Evolutionary conservation across 2,797 vertebrate species (phyloP).

Genomic region (Alauda arvensis): DNA sequence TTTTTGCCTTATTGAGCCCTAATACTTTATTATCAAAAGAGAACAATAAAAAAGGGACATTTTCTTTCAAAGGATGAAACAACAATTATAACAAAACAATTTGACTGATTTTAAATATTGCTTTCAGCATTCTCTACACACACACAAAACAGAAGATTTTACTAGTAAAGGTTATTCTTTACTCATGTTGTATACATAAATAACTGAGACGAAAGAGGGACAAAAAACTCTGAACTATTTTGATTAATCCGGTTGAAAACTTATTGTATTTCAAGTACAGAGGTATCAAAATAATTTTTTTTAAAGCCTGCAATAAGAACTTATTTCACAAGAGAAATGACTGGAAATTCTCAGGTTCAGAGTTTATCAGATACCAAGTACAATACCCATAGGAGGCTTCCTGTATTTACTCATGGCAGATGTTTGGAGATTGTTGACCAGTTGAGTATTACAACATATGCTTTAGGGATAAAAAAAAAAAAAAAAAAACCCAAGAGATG

Average conservation of each 20-base stretch:
- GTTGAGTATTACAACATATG: background rate
- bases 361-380: background rate
- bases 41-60: background rate
- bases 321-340: background rate
- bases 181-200: background rate
- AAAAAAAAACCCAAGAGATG: background rate
- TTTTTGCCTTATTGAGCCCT: background rate
- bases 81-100: background rate
- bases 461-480: background rate
- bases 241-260: background rate
- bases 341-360: background rate
- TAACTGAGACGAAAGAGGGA: background rate
- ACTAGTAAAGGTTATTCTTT: background rate
- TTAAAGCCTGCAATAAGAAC: background rate
- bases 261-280: background rate
- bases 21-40: background rate
- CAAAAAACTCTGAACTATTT: background rate
- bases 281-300: background rate
- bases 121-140: background rate
- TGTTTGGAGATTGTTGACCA: background rate
- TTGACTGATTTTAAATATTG: background rate
- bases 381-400: background rate
- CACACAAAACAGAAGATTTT: background rate
- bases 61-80: background rate
- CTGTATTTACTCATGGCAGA: background rate